Conservation (phyloP, 2,797 vertebrate genomes). For the Spinus olivaceus region DNA sequence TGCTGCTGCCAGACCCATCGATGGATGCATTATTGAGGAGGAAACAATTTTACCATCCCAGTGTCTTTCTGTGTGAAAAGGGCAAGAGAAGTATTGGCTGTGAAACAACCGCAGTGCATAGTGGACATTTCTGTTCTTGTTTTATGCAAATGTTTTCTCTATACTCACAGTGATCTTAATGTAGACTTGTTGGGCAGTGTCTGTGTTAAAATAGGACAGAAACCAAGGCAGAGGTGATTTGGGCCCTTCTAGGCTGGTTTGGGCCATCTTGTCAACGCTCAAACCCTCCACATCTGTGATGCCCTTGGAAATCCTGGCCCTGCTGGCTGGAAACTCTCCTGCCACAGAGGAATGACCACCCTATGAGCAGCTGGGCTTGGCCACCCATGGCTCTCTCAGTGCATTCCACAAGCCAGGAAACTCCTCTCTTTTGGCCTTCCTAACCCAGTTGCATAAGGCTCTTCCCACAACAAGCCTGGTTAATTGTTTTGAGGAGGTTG, state of each 20-base stretch:
- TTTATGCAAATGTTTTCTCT: background rate
- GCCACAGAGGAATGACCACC: fast-evolving
- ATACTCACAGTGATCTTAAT: background rate
- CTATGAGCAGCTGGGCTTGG: background rate
- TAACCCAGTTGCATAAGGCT: background rate
- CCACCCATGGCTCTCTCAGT: background rate
- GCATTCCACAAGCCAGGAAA: background rate
- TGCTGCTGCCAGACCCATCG: fast-evolving
- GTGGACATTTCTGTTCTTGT: background rate
- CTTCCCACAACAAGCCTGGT: background rate
- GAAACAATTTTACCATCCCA: background rate
- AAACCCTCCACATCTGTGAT: background rate
- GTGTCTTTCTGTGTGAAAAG: background rate
- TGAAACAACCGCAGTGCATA: background rate
- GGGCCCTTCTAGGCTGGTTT: background rate
- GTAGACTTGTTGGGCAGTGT: background rate
- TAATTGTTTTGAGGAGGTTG: background rate
- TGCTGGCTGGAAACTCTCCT: background rate
- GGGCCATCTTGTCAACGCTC: background rate
- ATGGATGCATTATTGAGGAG: background rate
- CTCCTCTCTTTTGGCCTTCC: background rate
- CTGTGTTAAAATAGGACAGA: background rate
- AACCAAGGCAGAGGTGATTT: background rate
- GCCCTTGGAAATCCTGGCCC: background rate
- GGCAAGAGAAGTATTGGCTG: background rate